Evolutionary conservation across 1,140 invertebrate genomes (phyloP).

Genomic region (Bombus pyrosoma): DNA sequence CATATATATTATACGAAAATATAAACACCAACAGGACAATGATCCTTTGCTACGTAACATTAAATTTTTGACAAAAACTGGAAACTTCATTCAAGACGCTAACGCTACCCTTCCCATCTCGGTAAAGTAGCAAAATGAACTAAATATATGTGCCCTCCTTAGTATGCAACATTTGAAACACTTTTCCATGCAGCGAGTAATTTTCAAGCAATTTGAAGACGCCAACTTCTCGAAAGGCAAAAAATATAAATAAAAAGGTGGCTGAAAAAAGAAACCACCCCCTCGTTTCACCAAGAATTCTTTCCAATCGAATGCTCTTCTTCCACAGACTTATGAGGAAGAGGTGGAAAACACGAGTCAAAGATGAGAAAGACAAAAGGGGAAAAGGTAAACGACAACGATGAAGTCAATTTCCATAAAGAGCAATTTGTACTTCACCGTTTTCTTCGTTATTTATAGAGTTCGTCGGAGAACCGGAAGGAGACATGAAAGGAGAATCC

Average conservation of each 20-base stretch:
- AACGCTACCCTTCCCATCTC: too few relatives aligned
- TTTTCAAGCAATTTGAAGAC: background rate
- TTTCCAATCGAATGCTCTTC: background rate
- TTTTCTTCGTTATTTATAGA: constrained; percentile 35
- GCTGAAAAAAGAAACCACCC: background rate
- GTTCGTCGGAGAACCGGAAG: background rate
- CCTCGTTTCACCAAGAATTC: background rate
- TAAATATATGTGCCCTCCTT: background rate
- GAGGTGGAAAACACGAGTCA: too few relatives aligned
- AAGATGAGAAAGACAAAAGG: background rate
- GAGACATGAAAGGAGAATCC: background rate
- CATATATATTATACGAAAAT: too few relatives aligned
- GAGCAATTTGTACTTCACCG: constrained; percentile 29
- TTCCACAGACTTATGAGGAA: too few relatives aligned
- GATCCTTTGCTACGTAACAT: too few relatives aligned
- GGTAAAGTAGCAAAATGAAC: background rate
- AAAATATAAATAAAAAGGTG: background rate
- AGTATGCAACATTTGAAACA: background rate
- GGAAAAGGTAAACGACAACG: background rate
- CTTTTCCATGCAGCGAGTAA: background rate
- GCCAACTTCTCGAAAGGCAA: background rate
- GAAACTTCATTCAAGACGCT: background rate
- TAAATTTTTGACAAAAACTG: too few relatives aligned
- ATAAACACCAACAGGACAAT: too few relatives aligned
- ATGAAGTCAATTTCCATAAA: constrained; percentile 44